A percentile compares a stretch with the other conserved stretches of the same genome.
Conservation (phyloP, 1,140 invertebrate genomes). For the Helicoverpa zea region DNA sequence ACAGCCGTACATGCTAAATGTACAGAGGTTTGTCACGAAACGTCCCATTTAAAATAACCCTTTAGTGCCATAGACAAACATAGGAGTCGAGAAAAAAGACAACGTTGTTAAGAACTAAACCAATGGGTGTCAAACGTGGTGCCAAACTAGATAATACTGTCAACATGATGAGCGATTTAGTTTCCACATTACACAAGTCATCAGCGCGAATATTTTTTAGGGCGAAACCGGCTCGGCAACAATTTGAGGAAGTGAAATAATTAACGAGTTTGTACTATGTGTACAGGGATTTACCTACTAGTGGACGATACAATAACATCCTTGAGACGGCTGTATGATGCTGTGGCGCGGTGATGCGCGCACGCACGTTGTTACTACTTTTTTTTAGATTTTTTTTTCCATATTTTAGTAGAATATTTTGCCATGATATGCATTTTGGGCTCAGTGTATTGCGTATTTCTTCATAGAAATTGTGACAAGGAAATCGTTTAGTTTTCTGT, state of each 20-base stretch:
- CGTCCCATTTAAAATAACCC: too few relatives aligned
- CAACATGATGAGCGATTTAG: background rate
- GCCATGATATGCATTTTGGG: too few relatives aligned
- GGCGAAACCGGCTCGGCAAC: background rate
- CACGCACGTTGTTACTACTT: background rate
- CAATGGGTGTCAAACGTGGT: background rate
- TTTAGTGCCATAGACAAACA: too few relatives aligned
- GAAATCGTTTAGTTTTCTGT: too few relatives aligned
- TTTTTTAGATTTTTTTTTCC: background rate
- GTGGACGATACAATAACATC: slow-evolving; percentile 4
- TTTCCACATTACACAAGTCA: background rate
- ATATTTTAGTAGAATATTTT: background rate
- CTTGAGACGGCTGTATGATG: background rate
- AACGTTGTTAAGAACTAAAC: background rate
- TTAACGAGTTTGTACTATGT: background rate
- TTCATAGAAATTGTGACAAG: too few relatives aligned
- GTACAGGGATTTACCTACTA: too few relatives aligned
- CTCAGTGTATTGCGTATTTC: too few relatives aligned
- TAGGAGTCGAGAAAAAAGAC: too few relatives aligned
- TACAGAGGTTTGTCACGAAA: too few relatives aligned
- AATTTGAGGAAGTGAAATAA: slow-evolving; percentile 16
- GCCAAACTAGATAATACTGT: background rate
- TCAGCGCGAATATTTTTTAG: background rate
- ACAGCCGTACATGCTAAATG: too few relatives aligned
- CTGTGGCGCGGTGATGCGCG: background rate